Percentiles rank a stretch among this genome's conserved stretches.
Conservation (phyloP, 2,888 invertebrate species). For the Chalcis sispes region DNA sequence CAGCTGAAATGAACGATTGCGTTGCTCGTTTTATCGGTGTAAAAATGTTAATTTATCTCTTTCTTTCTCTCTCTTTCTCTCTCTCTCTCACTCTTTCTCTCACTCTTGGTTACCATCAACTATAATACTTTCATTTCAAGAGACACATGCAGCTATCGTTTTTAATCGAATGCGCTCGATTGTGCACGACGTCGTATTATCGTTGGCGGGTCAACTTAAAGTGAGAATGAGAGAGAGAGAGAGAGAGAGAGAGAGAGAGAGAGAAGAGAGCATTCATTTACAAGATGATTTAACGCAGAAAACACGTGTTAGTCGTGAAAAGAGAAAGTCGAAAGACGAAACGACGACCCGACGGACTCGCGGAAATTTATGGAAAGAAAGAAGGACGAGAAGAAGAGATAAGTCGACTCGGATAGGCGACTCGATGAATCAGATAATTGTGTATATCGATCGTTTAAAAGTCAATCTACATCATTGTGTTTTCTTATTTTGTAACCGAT, state of each 20-base stretch:
- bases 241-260: too few species aligned
- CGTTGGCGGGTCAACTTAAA: background rate
- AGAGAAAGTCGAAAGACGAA: constrained; percentile 43
- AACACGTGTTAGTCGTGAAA: constrained; percentile 50
- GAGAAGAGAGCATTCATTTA: constrained; percentile 17
- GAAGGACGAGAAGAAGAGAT: background rate
- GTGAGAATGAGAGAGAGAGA: too few species aligned
- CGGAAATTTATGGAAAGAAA: background rate
- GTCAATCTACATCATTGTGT: constrained; percentile 3
- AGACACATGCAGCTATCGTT: background rate
- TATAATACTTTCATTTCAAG: background rate
- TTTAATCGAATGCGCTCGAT: constrained; percentile 38
- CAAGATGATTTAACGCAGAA: constrained; percentile 55
- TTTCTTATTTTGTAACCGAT: background rate
- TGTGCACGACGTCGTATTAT: constrained; percentile 2
- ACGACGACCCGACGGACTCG: background rate
- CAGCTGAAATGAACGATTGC: constrained; percentile 16
- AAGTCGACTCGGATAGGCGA: background rate
- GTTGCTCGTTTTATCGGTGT: background rate
- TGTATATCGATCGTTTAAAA: too few species aligned
- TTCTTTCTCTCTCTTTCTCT: background rate
- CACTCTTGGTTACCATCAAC: background rate
- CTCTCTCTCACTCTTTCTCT: background rate
- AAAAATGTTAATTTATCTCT: constrained; percentile 2
- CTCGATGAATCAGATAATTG: too few species aligned